Base-by-base conservation (phyloP, 53 echinoderm and acorn worm genomes). In the Hippasteria phrygiana region DNA sequence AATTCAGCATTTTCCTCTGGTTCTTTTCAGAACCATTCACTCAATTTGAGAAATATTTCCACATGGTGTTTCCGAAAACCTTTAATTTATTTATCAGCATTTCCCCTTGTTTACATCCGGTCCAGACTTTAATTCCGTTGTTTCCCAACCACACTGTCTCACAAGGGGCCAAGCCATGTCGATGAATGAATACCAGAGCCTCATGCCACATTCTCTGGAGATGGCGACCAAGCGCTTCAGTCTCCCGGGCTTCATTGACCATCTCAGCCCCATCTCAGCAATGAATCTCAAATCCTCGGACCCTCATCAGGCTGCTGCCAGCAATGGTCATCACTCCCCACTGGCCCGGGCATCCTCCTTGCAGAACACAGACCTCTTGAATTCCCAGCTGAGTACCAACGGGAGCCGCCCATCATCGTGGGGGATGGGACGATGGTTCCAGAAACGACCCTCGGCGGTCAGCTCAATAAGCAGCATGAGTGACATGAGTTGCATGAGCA, bases 391-490 rank as follows among this genome's bases (percentile, higher is more conserved):
- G 35, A 71, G 51, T 38, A 50, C 70, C 16, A 34, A 47, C 1
- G 53, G 85, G n/a, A 43, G 66, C 11, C 10, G 69, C 37, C 11
- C 71, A 59, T 55, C 74, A 34, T 62, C 74, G 0, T 42, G 31
- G 87, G 59, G 87, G 29, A 74, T 59, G 87, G 56, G 87, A 17
- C 43, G 87, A 0, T 74, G 87, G 87, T 87, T 75, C 59, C 87
- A 87, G 22, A 87, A 74, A 31, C 69, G 71, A 26, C 53, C 93
- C 34, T 93, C 93, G 17, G 87, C 90, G 7, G 90, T 82, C 40
- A 93, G 93, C 43, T 90, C 91, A 22, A 83, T 88, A 34, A 96
- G 96, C 74, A 96, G 92, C 31, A 88, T 92, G 87, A 96, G 96
- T 17, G 96, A 96, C 51, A 82, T 90, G 31, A 96, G 96, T 79